A percentile compares a stretch with the other conserved stretches of the same genome.
phyloP scores from a whole-genome alignment of 2,797 vertebrate genomes.

The Astyanax mexicanus region DNA sequence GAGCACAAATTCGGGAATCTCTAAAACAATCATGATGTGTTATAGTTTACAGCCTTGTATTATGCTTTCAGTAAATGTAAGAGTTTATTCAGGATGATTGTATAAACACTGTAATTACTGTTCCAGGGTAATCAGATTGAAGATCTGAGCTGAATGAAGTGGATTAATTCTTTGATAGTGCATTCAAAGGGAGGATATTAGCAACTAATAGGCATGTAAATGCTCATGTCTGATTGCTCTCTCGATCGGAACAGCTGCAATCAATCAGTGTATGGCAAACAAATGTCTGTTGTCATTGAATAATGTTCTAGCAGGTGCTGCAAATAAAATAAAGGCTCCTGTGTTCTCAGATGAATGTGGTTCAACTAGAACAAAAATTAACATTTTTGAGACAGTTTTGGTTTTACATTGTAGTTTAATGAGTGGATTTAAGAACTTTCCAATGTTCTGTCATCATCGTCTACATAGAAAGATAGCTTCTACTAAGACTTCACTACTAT shows the following conservation, averaged over 20 bases:
- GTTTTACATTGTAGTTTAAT: too few species aligned
- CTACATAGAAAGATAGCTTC: too few species aligned
- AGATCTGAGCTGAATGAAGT: neutral
- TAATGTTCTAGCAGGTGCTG: neutral
- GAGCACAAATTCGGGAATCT: neutral
- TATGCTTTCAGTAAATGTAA: neutral
- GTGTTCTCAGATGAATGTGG: too few species aligned
- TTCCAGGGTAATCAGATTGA: neutral
- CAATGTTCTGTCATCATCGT: too few species aligned
- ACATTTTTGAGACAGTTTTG: too few species aligned
- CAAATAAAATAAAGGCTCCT: neutral
- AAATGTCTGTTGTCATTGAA: neutral
- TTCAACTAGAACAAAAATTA: too few species aligned
- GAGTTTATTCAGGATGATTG: neutral
- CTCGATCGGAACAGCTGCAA: slow-evolving; percentile 19
- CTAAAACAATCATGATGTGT: neutral
- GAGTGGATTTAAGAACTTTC: too few species aligned
- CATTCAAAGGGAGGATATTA: slow-evolving; percentile 14
- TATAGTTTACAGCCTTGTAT: neutral
- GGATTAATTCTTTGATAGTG: too few species aligned
- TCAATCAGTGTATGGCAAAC: neutral
- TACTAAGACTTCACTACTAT: too few species aligned
- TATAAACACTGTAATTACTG: neutral
- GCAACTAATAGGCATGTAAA: slow-evolving; percentile 5
- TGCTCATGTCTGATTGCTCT: slow-evolving; percentile 8